Base-by-base conservation (phyloP, 2,888 invertebrate species). In the Erpobdella octoculata region DNA sequence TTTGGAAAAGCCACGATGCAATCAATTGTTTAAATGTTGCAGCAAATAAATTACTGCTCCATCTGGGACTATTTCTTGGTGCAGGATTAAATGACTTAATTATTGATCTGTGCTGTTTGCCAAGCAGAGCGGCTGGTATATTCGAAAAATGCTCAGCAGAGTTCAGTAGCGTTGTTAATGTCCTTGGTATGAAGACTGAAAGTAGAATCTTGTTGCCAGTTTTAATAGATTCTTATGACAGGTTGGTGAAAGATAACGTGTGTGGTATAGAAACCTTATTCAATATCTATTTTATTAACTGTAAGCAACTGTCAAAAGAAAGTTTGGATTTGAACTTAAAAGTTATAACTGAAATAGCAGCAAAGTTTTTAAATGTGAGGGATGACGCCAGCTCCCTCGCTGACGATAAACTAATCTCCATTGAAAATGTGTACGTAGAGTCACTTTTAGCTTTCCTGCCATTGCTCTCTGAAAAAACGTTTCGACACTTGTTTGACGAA, bases 401-500 rank as follows among this genome's bases (percentile, higher is more conserved):
- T 15, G 35, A 33, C 25, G 33, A 62, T 1, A 28, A 62, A n/a
- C 31, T 35, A 9, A 31, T 31, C 15, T 21, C 2, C 12, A n/a
- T 66, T n/a, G 37, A 37, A 21, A 21, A 4, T 35, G 21, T 37
- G 35, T 66, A n/a, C 37, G 36, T 66, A 4, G 66, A 66, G 21
- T 66, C 31, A 21, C 21, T 37, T 2, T 36, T 66, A 35, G 21
- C 53, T 2, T 53, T 53, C 21, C 21, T 53, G 21, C 28, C 21
- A 21, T n/a, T 53, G 53, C 21, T 53, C 21, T 53, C 53, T 1
- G 53, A 53, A 28, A 53, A 25, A 53, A 53, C 53, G 18, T 53
- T 53, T n/a, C n/a, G n/a, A 6, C 89, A 89, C 84, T 86, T 94
- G 21, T 92, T 89, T 81, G 90, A 91, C 79, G 95, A 94, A 94